Evolutionary conservation across 2,113 vertebrate genomes (phyloP), one percentile per base, ranked within the genome.

Genomic region (Hirundichthys speculiger): DNA sequence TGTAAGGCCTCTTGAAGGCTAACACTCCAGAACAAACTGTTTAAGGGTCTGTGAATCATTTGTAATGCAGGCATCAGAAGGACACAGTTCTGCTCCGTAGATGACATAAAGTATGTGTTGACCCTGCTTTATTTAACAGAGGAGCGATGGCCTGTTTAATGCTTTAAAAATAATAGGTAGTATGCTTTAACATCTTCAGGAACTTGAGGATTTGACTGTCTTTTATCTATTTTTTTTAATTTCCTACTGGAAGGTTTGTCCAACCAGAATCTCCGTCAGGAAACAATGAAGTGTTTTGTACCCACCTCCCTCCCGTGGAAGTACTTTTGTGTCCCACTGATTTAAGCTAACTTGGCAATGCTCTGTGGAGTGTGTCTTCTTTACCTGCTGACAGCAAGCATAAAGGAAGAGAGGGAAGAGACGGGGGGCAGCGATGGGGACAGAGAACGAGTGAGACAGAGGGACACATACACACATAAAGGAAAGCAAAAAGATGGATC

Each of bases 371-470:
- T 92, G 94, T 94, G 93, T 96, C 94, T 79, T 80, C 80, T 94
- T 94, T 94, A 93, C 93, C 91, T 92, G 93, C 94, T 94, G 95
- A 90, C 94, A 93, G 88, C 90, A 88, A 85, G 88, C 87, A 87
- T 85, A 93, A 91, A 91, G 68, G 64, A 58, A 40, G 25, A 69
- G 48, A 67, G 58, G 41, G 30, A 69, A 46, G 64, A 59, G 58
- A 27, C 30, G 34, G 64, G 52, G 34, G 64, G 52, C 47, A 76
- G 30, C 34, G 73, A 79, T 54, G 49, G 51, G 46, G 68, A 66
- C n/a, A 27, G 69, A n/a, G 54, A 72, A 48, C 9, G 49, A 70
- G 43, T 54, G 38, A 70, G 53, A 48, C 51, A 49, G 58, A 73
- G 40, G 43, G 6, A 18, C 16, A 18, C 39, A 34, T 11, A 50